A percentile compares a stretch with the other conserved stretches of the same genome.
Conservation (phyloP, 2,797 vertebrate species). For the Thaleichthys pacificus region DNA sequence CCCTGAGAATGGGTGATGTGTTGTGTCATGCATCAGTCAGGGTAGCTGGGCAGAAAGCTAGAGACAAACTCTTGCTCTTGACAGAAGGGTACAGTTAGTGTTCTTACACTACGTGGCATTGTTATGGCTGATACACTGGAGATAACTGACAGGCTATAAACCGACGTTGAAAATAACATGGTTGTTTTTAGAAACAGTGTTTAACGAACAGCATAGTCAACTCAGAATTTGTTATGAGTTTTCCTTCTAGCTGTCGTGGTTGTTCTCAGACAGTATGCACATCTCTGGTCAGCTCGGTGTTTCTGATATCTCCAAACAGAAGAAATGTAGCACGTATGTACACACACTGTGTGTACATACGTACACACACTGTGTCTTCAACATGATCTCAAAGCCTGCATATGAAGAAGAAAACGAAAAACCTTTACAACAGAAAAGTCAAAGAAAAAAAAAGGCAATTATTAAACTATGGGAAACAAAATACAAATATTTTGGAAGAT, state of each 20-base stretch:
- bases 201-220: too few species aligned
- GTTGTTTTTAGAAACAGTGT: too few species aligned
- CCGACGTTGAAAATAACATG: too few species aligned
- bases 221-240: too few species aligned
- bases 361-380: conserved; percentile 44
- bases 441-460: conserved; percentile 64
- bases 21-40: conserved; percentile 48
- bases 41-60: conserved; percentile 50
- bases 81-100: background rate
- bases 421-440: conserved; percentile 37
- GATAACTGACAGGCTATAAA: too few species aligned
- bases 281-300: too few species aligned
- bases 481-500: conserved; percentile 68
- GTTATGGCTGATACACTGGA: background rate
- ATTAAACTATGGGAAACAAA: conserved; percentile 78
- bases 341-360: conserved; percentile 38
- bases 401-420: conserved; percentile 63
- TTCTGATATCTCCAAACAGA: too few species aligned
- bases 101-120: background rate
- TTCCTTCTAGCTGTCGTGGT: too few species aligned
- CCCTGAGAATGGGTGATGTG: conserved; percentile 75
- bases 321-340: conserved; percentile 24
- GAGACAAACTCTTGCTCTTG: conserved; percentile 47
- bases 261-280: too few species aligned
- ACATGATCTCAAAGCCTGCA: conserved; percentile 62